Evolutionary conservation across 2,888 invertebrate genomes (phyloP).

Genomic region (Agrochola lota): DNA sequence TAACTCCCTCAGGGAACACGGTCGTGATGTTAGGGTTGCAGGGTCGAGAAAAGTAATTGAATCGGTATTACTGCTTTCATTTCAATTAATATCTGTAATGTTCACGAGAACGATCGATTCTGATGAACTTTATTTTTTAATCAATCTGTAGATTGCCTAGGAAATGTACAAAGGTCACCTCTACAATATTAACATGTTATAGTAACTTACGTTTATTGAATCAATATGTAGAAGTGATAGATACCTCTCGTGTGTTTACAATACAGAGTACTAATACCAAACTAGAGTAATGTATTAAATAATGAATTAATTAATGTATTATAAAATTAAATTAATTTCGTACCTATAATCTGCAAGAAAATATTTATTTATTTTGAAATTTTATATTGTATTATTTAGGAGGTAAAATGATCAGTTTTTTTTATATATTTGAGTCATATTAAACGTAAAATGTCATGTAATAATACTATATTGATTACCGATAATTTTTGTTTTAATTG

Average conservation of each 20-base stretch:
- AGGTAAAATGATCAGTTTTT: constrained; percentile 54
- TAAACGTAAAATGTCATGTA: constrained; percentile 68
- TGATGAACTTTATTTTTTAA: neutral
- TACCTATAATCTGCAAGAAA: constrained; percentile 17
- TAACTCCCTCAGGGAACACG: neutral
- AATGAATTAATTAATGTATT: constrained; percentile 9
- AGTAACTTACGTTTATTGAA: constrained; percentile 10
- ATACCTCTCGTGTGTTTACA: constrained; percentile 21
- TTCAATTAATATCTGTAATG: neutral
- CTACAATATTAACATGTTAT: neutral
- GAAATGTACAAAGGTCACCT: constrained; percentile 51
- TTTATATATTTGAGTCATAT: constrained; percentile 67
- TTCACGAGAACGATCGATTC: constrained; percentile 3
- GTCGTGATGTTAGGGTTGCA: neutral
- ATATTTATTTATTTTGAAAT: constrained; percentile 37
- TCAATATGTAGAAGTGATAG: constrained; percentile 21
- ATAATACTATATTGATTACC: constrained; percentile 60
- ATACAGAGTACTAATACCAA: constrained; percentile 47
- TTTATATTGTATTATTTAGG: constrained; percentile 49
- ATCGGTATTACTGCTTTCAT: constrained; percentile 26
- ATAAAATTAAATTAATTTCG: constrained; percentile 8
- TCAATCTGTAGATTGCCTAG: constrained; percentile 17
- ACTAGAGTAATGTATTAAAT: constrained; percentile 20
- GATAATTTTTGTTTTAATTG: constrained; percentile 66
- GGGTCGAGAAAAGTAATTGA: neutral